A percentile compares a stretch with the other conserved stretches of the same genome.
Evolutionary conservation across 2,888 invertebrate genomes (phyloP).

Genomic region (Oxystoma pomonae): DNA sequence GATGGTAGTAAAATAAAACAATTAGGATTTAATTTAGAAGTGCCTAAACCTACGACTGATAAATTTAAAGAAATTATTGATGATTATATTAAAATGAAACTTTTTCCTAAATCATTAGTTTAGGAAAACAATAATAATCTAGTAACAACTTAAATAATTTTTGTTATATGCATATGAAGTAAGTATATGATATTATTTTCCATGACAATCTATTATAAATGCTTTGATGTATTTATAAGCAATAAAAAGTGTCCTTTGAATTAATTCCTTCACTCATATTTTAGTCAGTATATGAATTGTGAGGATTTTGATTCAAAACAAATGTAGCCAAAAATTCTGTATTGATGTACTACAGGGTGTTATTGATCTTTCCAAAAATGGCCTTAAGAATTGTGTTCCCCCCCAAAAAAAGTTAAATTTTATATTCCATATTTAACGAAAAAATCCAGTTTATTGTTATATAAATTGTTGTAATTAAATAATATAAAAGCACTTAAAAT

Average conservation of each 20-base stretch:
- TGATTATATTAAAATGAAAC: constrained; percentile 76
- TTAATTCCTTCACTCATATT: no score
- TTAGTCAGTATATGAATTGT: no score
- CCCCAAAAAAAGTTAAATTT: not conserved
- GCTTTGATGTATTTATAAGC: not conserved
- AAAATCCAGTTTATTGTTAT: not conserved
- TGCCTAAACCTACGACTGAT: constrained; percentile 57
- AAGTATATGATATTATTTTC: not conserved
- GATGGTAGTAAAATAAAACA: constrained; percentile 63
- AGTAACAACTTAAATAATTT: not conserved
- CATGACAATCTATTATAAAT: not conserved
- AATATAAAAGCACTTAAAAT: no score
- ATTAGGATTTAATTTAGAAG: constrained; percentile 56
- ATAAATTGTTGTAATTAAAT: no score
- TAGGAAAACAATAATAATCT: constrained; percentile 30
- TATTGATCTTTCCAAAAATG: no score
- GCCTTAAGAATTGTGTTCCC: not conserved
- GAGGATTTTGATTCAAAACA: no score
- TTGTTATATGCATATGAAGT: not conserved
- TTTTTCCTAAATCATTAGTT: constrained; percentile 71
- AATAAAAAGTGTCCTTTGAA: not conserved
- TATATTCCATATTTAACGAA: not conserved
- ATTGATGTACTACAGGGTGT: no score
- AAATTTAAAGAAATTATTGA: constrained; percentile 60
- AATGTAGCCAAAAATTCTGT: no score